Evolutionary conservation across 2,113 vertebrate genomes (phyloP).

Genomic region (Cettia cetti): DNA sequence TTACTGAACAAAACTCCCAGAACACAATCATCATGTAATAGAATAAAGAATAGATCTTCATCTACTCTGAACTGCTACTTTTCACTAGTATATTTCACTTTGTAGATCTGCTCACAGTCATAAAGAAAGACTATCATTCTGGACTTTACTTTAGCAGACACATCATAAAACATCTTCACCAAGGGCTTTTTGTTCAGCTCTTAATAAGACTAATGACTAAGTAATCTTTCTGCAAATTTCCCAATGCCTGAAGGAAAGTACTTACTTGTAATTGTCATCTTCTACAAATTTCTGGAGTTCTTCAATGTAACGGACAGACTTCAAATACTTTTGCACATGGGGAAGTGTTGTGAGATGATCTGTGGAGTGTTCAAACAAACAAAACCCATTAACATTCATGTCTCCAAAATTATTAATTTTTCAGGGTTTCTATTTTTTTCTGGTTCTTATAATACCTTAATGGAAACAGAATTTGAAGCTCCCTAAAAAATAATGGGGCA

Average conservation of each 20-base stretch:
- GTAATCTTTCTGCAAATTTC: not conserved
- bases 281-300: slow-evolving; percentile 97
- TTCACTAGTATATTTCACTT: not conserved
- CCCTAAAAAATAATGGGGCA: not conserved
- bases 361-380: slow-evolving; percentile 28
- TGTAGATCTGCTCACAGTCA: not conserved
- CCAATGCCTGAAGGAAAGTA: not conserved
- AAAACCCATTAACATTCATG: not conserved
- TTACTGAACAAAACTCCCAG: not conserved
- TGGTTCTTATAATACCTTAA: not conserved
- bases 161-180: not conserved
- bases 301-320: slow-evolving; percentile 93
- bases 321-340: slow-evolving; percentile 93
- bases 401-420: not conserved
- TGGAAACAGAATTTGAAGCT: not conserved
- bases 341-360: slow-evolving; percentile 87
- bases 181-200: not conserved
- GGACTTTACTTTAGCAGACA: not conserved
- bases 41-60: not conserved
- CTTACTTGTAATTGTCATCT: slow-evolving; percentile 97
- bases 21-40: not conserved
- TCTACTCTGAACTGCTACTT: not conserved
- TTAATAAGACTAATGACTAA: not conserved
- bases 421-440: not conserved
- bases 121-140: not conserved